Conservation (phyloP, 1,140 invertebrate species). For the Cyphomyrmex costatus region DNA sequence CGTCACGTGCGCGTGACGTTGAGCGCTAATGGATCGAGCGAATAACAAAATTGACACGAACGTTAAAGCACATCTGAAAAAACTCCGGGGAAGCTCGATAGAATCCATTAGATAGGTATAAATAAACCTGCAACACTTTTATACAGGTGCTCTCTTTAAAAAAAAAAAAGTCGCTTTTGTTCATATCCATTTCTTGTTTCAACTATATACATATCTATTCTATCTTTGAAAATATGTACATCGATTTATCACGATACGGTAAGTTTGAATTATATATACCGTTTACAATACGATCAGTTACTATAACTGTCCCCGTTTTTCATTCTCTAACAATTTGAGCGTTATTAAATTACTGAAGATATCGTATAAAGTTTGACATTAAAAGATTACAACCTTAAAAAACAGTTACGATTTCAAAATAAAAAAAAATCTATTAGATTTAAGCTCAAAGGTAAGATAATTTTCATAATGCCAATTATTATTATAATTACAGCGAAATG, state of each 20-base stretch:
- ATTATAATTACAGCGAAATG: not conserved
- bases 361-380: too few relatives aligned
- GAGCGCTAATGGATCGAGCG: constrained; percentile 45
- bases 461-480: not conserved
- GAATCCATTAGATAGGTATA: constrained; percentile 45
- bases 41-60: constrained; percentile 56
- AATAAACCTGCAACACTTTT: constrained; percentile 51
- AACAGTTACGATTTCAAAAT: too few relatives aligned
- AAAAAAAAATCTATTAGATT: not conserved
- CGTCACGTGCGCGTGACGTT: constrained; percentile 24
- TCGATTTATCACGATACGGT: not conserved
- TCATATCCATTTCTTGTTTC: constrained; percentile 1
- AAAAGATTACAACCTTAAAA: too few relatives aligned
- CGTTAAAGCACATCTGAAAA: constrained; percentile 44
- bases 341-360: not conserved
- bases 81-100: constrained; percentile 27
- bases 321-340: not conserved
- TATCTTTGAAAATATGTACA: constrained; percentile 1
- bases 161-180: constrained; percentile 38
- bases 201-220: not conserved
- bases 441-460: not conserved
- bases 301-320: not conserved
- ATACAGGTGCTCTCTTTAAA: not conserved
- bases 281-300: not conserved
- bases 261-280: not conserved